Evolutionary conservation across 2,797 vertebrate species (phyloP), one percentile per base, ranked within the genome.

Genomic region (Urocyon cinereoargenteus): DNA sequence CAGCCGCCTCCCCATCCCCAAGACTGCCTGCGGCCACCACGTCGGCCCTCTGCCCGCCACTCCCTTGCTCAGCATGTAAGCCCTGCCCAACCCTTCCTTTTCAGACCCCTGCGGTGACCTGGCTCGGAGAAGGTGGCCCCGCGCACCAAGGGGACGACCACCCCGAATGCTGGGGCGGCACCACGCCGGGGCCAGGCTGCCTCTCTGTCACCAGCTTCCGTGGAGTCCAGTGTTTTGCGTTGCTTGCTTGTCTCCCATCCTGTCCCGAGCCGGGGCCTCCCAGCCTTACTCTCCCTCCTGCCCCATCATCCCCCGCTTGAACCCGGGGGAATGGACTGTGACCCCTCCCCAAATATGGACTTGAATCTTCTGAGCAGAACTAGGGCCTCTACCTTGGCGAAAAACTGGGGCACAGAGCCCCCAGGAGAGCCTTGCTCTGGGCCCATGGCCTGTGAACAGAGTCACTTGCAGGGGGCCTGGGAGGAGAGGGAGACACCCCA

Each of bases 1-100:
- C 91, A 57, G 94, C 96, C 13, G 28, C 93, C 78, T 86, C 90
- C 92, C 82, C 64, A 16, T 61, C 57, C 92, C 92, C 34, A 12
- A 88, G 95, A 66, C 88, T 11, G 70, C 96, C 92, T 7, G 70
- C 49, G 81, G 75, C 96, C 95, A 40, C 73, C 82, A 22, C 55
- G 4, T 62, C 16, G 68, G 96, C 94, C 94, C 96, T 92, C 91
- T 28, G 62, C 75, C 64, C 87, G 1, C 93, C 94, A n/a, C 84
- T 97, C 97, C 73, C 70, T 89, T 73, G 97, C 94, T 96, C 98
- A 96, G 97, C 98, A 98, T 98, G 98, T 70, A 93, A 97, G 89
- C 86, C 95, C 90, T 61, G 2, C 68, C 68, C 68, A 11, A 26
- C 87, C 92, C 89, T 88, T 26, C 70, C 68, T 79, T 75, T 75